phyloP scores from a whole-genome alignment of 2,113 vertebrate species.

The Ophiodon elongatus region DNA sequence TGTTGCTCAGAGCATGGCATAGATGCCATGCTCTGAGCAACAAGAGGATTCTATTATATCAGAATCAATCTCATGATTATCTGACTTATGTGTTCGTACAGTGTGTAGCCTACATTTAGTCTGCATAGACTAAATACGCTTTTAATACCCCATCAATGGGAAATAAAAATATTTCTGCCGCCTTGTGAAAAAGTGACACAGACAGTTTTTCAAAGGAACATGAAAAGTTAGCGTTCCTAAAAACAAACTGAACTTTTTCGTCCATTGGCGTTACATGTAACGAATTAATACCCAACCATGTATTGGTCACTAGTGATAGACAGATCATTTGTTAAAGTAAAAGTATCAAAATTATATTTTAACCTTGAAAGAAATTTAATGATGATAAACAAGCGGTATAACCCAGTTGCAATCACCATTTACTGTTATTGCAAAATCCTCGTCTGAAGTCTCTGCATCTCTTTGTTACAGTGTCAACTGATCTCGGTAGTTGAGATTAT shows the following conservation, averaged over 20 bases:
- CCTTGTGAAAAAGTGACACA: background rate
- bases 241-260: no score
- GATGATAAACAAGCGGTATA: background rate
- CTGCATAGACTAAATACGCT: background rate
- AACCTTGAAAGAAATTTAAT: conserved; percentile 1
- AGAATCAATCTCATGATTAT: background rate
- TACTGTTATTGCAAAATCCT: conserved; percentile 4
- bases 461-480: conserved; percentile 52
- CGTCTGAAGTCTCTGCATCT: conserved; percentile 14
- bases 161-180: background rate
- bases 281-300: background rate
- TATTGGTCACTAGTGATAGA: background rate
- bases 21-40: no score
- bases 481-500: conserved; percentile 47
- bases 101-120: background rate
- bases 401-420: conserved; percentile 22
- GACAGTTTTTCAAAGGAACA: no score
- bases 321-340: background rate
- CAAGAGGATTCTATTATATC: no score
- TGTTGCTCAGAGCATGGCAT: no score
- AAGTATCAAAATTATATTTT: background rate
- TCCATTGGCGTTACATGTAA: background rate
- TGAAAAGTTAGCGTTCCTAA: no score
- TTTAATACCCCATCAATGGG: background rate
- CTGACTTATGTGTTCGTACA: background rate